A percentile compares a stretch with the other conserved stretches of the same genome.
Evolutionary conservation across 2,113 vertebrate species (phyloP).

Genomic region (Rhynchomys soricoides): DNA sequence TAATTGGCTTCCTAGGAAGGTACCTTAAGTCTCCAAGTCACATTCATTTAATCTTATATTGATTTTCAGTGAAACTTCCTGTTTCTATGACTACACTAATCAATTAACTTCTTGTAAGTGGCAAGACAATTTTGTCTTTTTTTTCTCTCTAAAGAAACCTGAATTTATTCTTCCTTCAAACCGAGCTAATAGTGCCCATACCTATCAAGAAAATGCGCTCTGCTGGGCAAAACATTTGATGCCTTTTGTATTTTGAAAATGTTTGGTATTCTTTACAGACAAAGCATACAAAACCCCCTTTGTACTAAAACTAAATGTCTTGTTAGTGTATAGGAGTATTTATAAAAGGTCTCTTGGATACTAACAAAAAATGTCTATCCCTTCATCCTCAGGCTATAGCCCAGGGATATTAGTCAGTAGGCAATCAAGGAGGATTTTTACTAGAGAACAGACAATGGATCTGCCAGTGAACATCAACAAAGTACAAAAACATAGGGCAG

Average conservation of each 20-base stretch:
- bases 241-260: neutral
- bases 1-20: conserved; percentile 76
- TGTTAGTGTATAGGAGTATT: neutral
- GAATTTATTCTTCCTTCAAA: conserved; percentile 59
- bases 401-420: neutral
- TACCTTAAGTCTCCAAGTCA: conserved; percentile 66
- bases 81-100: conserved; percentile 78
- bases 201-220: conserved; percentile 52
- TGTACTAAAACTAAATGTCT: neutral
- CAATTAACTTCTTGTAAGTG: conserved; percentile 82
- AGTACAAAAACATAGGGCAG: neutral
- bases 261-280: neutral
- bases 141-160: conserved; percentile 74
- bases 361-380: neutral
- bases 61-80: conserved; percentile 81
- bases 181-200: conserved; percentile 43
- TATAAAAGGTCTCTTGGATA: neutral
- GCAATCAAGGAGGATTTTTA: neutral
- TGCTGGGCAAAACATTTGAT: conserved; percentile 13
- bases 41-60: conserved; percentile 79
- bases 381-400: neutral
- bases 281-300: neutral
- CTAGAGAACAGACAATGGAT: neutral
- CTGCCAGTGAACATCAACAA: neutral
- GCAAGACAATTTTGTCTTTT: conserved; percentile 71